These are phyloP conservation scores for Spea multiplicata DNA, from an alignment of 2,113 vertebrate genomes.

Conservation along the genomic window DNA sequence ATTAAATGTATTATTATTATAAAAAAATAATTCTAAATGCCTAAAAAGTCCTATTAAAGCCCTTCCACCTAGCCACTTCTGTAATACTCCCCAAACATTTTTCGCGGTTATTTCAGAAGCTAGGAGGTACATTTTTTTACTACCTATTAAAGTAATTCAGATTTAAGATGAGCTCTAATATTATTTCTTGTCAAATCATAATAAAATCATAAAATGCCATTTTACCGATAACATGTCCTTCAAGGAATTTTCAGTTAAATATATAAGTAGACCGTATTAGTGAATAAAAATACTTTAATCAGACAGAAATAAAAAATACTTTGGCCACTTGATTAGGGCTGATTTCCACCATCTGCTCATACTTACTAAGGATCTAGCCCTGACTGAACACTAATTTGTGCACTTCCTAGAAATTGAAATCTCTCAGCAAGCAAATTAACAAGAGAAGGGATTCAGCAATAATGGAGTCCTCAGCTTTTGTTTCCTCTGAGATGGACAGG, in stretches of 20 bases:
- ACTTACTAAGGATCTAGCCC: slow-evolving; percentile 87
- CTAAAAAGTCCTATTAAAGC: too few relatives aligned
- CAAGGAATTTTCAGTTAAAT: slow-evolving; percentile 59
- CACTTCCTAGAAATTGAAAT: slow-evolving; percentile 91
- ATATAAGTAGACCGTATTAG: slow-evolving; percentile 76
- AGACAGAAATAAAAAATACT: slow-evolving; percentile 77
- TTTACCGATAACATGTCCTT: slow-evolving; percentile 16
- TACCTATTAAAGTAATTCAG: too few relatives aligned
- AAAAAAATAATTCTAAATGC: too few relatives aligned
- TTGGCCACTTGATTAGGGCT: slow-evolving; percentile 86
- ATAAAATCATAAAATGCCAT: slow-evolving; percentile 5
- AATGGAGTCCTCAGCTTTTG: slow-evolving; percentile 94
- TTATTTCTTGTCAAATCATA: neutral
- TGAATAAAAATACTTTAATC: slow-evolving; percentile 85
- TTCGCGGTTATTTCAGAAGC: too few relatives aligned
- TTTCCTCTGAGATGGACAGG: slow-evolving; percentile 98
- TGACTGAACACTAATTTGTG: slow-evolving; percentile 88
- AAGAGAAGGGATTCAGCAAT: slow-evolving; percentile 94
- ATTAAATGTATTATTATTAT: too few relatives aligned
- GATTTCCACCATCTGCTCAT: slow-evolving; percentile 95
- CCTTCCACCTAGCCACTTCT: too few relatives aligned
- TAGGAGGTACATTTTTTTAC: too few relatives aligned
- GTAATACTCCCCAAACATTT: too few relatives aligned
- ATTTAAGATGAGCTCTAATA: too few relatives aligned
- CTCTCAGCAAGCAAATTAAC: slow-evolving; percentile 96